A percentile compares a stretch with the other conserved stretches of the same genome.
phyloP scores from a whole-genome alignment of 2,797 vertebrate species.

The Sphenopsis melanotis region DNA sequence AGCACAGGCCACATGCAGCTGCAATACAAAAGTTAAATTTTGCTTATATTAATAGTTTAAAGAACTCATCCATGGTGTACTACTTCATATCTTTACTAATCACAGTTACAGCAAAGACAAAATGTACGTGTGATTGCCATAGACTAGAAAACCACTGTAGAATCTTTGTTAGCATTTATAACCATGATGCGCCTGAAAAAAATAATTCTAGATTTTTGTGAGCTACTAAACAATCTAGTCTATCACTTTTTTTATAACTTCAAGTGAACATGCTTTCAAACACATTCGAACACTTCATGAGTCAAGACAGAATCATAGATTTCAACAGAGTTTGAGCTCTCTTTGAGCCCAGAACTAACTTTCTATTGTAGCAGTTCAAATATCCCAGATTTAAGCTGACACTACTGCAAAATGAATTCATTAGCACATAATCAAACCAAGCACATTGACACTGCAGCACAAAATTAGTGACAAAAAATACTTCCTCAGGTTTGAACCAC shows the following conservation, averaged over 20 bases:
- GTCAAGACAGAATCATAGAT: background rate
- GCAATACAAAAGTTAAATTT: background rate
- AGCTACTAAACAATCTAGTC: background rate
- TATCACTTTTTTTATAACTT: background rate
- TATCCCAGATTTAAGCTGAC: background rate
- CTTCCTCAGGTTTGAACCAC: background rate
- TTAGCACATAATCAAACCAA: background rate
- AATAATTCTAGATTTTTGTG: background rate
- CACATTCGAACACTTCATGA: background rate
- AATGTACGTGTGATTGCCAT: background rate
- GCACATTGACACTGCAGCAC: background rate
- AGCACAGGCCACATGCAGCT: conserved; percentile 92
- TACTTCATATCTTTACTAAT: background rate
- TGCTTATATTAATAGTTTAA: background rate
- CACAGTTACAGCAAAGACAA: background rate
- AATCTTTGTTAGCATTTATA: background rate
- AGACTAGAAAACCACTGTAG: background rate
- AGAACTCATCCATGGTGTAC: background rate
- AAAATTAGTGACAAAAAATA: background rate
- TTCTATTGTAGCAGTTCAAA: background rate
- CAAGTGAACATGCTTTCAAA: background rate
- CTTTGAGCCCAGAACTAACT: background rate
- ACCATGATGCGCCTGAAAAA: background rate
- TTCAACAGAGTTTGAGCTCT: background rate
- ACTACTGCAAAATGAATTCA: background rate